phyloP scores from a whole-genome alignment of 2,797 vertebrate genomes.

The Chloroceryle inda region DNA sequence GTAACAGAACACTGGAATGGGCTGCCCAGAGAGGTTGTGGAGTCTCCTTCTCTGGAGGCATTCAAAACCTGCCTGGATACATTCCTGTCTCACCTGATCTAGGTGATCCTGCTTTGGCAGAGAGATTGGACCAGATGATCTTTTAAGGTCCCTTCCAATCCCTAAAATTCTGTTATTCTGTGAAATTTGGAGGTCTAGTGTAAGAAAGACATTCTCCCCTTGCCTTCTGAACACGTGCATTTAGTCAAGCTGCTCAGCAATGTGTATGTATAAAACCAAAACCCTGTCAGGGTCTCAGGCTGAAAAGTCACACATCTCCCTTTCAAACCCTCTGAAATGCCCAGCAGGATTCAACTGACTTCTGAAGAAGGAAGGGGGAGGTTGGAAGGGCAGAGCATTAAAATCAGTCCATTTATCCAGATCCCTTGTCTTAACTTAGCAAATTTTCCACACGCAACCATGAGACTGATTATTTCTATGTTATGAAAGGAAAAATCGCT shows the following conservation, averaged over 20 bases:
- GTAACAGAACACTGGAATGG: no score
- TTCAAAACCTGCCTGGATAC: no score
- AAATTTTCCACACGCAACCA: conserved; percentile 8
- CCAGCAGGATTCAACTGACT: not conserved
- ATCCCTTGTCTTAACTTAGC: conserved; percentile 15
- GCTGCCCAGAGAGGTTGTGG: no score
- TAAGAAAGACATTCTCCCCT: not conserved
- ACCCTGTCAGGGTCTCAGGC: not conserved
- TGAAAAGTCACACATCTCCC: not conserved
- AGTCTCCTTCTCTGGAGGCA: no score
- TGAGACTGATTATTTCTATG: conserved; percentile 17
- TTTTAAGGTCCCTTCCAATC: no score
- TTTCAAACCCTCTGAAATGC: not conserved
- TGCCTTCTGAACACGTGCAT: not conserved
- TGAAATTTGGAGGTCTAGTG: not conserved
- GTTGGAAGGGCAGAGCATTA: not conserved
- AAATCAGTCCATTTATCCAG: conserved; percentile 6
- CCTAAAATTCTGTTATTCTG: no score
- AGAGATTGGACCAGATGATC: no score
- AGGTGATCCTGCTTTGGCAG: no score
- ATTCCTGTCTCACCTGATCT: no score
- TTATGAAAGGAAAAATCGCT: conserved; percentile 20
- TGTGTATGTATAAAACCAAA: not conserved
- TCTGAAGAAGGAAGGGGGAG: not conserved
- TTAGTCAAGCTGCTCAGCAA: not conserved